Evolutionary conservation across 2,888 invertebrate genomes (phyloP).

Genomic region (Sericinus montela): DNA sequence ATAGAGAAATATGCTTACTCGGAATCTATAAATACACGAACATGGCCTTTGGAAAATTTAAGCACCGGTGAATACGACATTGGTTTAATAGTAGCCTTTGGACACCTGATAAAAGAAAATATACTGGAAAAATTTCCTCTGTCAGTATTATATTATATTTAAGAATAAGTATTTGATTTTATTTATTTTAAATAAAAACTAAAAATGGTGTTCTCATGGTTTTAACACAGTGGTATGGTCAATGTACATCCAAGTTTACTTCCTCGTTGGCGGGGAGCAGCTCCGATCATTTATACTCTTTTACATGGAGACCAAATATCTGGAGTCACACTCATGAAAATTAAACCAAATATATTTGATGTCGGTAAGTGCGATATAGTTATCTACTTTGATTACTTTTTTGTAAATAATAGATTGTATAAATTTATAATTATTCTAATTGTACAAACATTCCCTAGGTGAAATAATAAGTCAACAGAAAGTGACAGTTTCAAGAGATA

Average conservation of each 20-base stretch:
- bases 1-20: slow-evolving; percentile 84
- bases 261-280: slow-evolving; percentile 95
- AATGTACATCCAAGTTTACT: slow-evolving; percentile 96
- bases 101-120: slow-evolving; percentile 89
- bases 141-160: slow-evolving; percentile 75
- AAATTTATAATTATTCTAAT: no score
- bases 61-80: slow-evolving; percentile 83
- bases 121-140: slow-evolving; percentile 88
- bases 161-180: no score
- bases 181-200: no score
- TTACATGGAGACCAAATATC: slow-evolving; percentile 89
- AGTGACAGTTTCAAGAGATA: slow-evolving; percentile 75
- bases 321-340: slow-evolving; percentile 93
- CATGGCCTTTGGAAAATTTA: slow-evolving; percentile 82
- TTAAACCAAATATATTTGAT: slow-evolving; percentile 90
- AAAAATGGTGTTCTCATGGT: no score
- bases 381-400: no score
- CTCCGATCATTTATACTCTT: slow-evolving; percentile 92
- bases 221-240: slow-evolving; percentile 88
- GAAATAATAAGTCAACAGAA: slow-evolving; percentile 81
- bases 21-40: slow-evolving; percentile 78
- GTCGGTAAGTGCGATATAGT: slow-evolving; percentile 70
- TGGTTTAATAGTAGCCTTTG: slow-evolving; percentile 96
- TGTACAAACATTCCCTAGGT: slow-evolving; percentile 42
- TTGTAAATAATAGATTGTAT: no score